Percentiles rank a stretch among this genome's conserved stretches.
Conservation (phyloP, 2,797 vertebrate genomes). For the Jordanella pulchra region DNA sequence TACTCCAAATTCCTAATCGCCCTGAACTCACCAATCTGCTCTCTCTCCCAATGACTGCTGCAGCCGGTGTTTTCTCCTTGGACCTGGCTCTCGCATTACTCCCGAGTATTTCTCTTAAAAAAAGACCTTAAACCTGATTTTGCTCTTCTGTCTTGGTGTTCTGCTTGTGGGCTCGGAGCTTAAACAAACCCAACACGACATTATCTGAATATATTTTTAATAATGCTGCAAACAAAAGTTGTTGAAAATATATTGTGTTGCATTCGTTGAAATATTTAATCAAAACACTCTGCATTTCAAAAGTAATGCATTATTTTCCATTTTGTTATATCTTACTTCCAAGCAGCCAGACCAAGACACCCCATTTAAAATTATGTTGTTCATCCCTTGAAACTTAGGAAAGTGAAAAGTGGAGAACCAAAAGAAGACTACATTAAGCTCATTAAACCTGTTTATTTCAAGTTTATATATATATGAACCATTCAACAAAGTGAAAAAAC, state of each 20-base stretch:
- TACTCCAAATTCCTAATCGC: too few species aligned
- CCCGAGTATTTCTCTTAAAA: too few species aligned
- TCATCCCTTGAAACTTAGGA: not conserved
- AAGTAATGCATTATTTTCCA: not conserved
- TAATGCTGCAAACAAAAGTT: not conserved
- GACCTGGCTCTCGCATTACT: too few species aligned
- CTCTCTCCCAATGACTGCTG: too few species aligned
- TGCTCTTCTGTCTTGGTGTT: too few species aligned
- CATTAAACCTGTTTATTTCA: not conserved
- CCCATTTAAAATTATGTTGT: not conserved
- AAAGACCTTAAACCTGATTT: too few species aligned
- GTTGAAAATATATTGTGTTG: not conserved
- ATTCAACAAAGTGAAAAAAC: not conserved
- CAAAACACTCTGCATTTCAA: not conserved
- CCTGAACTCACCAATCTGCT: too few species aligned
- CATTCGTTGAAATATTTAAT: not conserved
- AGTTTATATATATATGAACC: not conserved
- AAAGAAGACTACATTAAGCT: not conserved
- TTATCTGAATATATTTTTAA: not conserved
- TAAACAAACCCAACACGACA: too few species aligned
- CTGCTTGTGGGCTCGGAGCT: too few species aligned
- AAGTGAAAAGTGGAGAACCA: not conserved
- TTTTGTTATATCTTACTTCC: not conserved
- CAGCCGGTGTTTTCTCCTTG: too few species aligned
- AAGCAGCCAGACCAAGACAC: not conserved